Evolutionary conservation across 2,113 vertebrate species (phyloP).

Genomic region (Peromyscus californicus): DNA sequence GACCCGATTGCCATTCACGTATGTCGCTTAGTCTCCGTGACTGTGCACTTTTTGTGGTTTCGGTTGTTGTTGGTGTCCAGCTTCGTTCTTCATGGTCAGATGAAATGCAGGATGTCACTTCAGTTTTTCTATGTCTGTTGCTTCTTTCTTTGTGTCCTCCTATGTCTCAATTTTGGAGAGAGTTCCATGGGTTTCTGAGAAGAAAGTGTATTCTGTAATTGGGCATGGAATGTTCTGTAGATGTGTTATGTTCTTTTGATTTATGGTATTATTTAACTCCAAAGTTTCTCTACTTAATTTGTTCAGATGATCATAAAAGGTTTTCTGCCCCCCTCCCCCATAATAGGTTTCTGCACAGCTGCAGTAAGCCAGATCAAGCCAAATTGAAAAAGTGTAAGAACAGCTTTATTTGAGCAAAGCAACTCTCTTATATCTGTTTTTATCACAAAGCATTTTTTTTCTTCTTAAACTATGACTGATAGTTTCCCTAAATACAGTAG

Average conservation of each 20-base stretch:
- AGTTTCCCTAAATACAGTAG: neutral
- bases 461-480: neutral
- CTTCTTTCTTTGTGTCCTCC: neutral
- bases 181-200: neutral
- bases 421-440: neutral
- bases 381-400: too few species aligned
- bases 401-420: too few species aligned
- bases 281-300: neutral
- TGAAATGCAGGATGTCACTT: neutral
- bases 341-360: too few species aligned
- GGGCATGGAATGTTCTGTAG: neutral
- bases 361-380: too few species aligned
- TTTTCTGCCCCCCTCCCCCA: too few species aligned
- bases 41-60: neutral
- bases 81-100: neutral
- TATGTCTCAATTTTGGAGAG: neutral
- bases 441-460: neutral
- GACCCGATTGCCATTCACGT: too few species aligned
- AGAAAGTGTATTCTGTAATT: neutral
- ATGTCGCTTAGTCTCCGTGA: neutral
- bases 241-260: neutral
- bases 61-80: neutral
- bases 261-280: neutral
- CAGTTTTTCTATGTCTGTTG: too few species aligned
- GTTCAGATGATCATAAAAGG: neutral